These are phyloP conservation scores for Stenchaetothrips biformis DNA, from an alignment of 2,888 invertebrate species.

Conservation along the genomic window DNA sequence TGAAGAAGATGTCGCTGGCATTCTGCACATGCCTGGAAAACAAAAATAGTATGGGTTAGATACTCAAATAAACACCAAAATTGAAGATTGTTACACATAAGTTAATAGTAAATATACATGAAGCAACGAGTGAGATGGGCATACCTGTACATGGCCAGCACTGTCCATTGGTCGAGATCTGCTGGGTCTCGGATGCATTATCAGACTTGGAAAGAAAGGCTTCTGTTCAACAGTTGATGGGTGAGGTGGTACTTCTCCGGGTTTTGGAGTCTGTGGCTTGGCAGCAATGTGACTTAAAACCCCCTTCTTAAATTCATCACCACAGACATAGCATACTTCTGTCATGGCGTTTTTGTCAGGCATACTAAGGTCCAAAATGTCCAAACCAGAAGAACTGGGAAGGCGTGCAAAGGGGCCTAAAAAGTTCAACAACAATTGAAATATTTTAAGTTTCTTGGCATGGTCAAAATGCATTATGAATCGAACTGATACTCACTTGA, in stretches of 20 bases:
- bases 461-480: not conserved
- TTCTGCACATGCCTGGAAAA: slow-evolving; percentile 47
- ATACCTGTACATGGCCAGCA: slow-evolving; percentile 57
- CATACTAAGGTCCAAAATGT: slow-evolving; percentile 84
- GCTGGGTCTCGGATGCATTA: slow-evolving; percentile 76
- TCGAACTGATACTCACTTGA: not conserved
- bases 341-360: slow-evolving; percentile 87
- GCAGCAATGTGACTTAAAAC: slow-evolving; percentile 66
- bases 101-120: slow-evolving; percentile 17
- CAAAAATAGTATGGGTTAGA: slow-evolving; percentile 47
- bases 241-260: slow-evolving; percentile 31
- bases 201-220: slow-evolving; percentile 48
- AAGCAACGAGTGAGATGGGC: slow-evolving; percentile 24
- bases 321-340: slow-evolving; percentile 86
- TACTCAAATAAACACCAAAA: not conserved
- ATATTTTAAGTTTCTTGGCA: not conserved
- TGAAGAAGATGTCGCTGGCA: slow-evolving; percentile 80
- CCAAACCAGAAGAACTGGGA: slow-evolving; percentile 61
- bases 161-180: slow-evolving; percentile 82
- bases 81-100: not conserved
- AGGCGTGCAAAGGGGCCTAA: slow-evolving; percentile 38
- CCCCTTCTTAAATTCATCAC: slow-evolving; percentile 79
- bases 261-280: slow-evolving; percentile 51
- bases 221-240: slow-evolving; percentile 29
- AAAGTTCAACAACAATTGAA: not conserved